phyloP scores from a whole-genome alignment of 1,140 invertebrate species.

The Aculops lycopersici region DNA sequence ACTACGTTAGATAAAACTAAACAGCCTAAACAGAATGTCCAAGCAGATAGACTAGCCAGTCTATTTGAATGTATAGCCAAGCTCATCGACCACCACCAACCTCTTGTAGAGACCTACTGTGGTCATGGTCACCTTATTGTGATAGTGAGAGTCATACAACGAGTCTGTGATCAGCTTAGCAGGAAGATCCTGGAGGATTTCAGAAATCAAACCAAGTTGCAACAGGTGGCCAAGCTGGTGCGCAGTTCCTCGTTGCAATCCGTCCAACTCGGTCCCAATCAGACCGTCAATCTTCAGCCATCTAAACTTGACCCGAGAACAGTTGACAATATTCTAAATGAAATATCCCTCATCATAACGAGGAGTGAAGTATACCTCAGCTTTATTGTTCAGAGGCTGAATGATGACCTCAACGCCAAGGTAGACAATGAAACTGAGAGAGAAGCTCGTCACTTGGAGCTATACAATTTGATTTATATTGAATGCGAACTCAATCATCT shows the following conservation, averaged over 20 bases:
- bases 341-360: conserved; percentile 65
- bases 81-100: conserved; percentile 60
- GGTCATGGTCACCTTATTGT: conserved; percentile 36
- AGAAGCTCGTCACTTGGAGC: conserved; percentile 8
- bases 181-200: conserved; percentile 34
- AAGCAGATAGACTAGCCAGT: conserved; percentile 42
- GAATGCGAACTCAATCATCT: conserved; percentile 40
- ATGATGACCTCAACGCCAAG: conserved; percentile 18
- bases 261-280: neutral
- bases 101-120: conserved; percentile 72
- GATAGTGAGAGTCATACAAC: conserved; percentile 36
- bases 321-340: conserved; percentile 52
- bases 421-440: conserved; percentile 2
- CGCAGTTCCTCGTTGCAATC: conserved; percentile 17
- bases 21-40: no score
- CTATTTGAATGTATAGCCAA: conserved; percentile 63
- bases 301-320: conserved; percentile 35
- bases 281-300: neutral
- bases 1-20: neutral
- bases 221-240: conserved; percentile 20
- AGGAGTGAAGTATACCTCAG: conserved; percentile 58
- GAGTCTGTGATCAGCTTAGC: conserved; percentile 28
- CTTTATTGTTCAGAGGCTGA: conserved; percentile 45
- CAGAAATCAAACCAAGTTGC: conserved; percentile 32
- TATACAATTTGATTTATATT: conserved; percentile 15